Evolutionary conservation across 1,140 invertebrate species (phyloP).

Genomic region (Diplogasteroides magnus): DNA sequence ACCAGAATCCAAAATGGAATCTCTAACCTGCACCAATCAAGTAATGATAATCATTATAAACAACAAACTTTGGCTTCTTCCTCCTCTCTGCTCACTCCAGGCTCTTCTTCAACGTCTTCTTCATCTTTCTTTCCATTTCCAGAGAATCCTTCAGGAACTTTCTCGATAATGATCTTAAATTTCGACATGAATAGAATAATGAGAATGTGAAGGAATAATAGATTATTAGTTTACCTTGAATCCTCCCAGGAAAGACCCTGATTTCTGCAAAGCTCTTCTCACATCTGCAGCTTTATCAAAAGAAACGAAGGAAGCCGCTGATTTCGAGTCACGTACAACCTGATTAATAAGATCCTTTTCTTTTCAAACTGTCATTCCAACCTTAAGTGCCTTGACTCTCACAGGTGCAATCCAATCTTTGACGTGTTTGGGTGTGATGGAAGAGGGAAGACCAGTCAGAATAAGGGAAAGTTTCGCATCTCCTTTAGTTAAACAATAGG

Average conservation of each 20-base stretch:
- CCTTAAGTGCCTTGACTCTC: constrained; percentile 33
- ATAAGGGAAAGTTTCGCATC: constrained; percentile 40
- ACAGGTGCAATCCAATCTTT: constrained; percentile 45
- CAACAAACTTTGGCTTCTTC: not conserved
- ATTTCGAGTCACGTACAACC: constrained; percentile 22
- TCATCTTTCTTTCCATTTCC: constrained; percentile 12
- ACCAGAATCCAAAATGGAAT: constrained; percentile 66
- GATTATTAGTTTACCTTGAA: constrained; percentile 27
- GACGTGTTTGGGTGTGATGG: constrained; percentile 38
- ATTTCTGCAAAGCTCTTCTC: constrained; percentile 32
- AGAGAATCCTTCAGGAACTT: constrained; percentile 8
- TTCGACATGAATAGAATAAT: constrained; percentile 4
- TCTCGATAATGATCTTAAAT: constrained; percentile 22
- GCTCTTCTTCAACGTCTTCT: constrained; percentile 15
- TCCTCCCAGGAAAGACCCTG: constrained; percentile 39
- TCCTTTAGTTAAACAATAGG: constrained; percentile 16
- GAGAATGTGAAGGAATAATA: not conserved
- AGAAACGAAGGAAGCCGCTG: constrained; percentile 34
- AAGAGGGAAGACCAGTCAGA: constrained; percentile 36
- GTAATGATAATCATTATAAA: not conserved
- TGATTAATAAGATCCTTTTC: too few species aligned
- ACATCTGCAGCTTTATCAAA: constrained; percentile 39
- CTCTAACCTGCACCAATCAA: constrained; percentile 11
- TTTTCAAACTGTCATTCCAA: not conserved
- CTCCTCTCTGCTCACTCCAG: constrained; percentile 14